phyloP scores from a whole-genome alignment of 2,797 vertebrate genomes.

The Pteropus rufus region DNA sequence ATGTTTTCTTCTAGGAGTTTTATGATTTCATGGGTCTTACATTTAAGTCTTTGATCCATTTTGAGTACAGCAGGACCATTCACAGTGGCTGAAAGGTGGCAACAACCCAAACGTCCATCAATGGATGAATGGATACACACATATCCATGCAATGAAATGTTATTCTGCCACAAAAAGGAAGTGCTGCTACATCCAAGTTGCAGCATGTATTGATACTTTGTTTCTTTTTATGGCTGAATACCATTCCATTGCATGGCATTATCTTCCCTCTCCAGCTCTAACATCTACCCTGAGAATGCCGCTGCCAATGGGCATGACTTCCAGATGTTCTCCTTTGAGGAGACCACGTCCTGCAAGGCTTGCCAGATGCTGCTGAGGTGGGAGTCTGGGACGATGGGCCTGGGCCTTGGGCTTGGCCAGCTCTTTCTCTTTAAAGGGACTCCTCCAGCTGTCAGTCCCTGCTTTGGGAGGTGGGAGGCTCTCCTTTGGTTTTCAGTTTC shows the following conservation, averaged over 20 bases:
- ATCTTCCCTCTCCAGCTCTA: conserved; percentile 85
- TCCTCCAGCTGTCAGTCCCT: background rate
- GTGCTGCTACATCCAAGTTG: background rate
- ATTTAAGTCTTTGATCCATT: no score
- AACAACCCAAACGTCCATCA: background rate
- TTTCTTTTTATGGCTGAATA: background rate
- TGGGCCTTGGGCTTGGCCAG: background rate
- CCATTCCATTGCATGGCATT: background rate
- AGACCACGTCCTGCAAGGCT: conserved; percentile 91
- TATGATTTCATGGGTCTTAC: no score
- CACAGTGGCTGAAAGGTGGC: background rate
- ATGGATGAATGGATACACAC: background rate
- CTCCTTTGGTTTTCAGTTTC: background rate
- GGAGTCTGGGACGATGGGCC: background rate
- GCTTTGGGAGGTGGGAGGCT: background rate
- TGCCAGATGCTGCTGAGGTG: conserved; percentile 96
- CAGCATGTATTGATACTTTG: background rate
- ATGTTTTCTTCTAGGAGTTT: no score
- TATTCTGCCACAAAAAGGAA: background rate
- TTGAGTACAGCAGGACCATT: no score
- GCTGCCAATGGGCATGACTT: conserved; percentile 92
- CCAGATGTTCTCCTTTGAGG: conserved; percentile 96
- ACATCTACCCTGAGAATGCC: conserved; percentile 91
- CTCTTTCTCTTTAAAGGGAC: background rate
- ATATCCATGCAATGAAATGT: background rate